These are phyloP conservation scores for Clarias batrachus DNA, from an alignment of 2,113 vertebrate species.

Conservation along the genomic window DNA sequence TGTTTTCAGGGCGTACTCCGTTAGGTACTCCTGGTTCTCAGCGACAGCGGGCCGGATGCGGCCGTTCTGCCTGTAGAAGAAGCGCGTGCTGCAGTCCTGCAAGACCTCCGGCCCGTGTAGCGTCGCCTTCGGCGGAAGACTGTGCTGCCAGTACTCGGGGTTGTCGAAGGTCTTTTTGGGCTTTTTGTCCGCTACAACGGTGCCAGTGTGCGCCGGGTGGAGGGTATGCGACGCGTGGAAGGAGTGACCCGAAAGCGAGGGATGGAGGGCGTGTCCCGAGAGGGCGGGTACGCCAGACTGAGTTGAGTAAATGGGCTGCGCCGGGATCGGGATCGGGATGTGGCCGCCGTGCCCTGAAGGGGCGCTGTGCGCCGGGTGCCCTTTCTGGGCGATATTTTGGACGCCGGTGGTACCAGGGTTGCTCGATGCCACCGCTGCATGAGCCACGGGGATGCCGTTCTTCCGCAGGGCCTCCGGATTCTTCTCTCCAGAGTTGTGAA, in stretches of 20 bases:
- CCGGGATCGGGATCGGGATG: slow-evolving; percentile 58
- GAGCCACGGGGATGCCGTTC: slow-evolving; percentile 68
- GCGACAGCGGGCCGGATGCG: slow-evolving; percentile 93
- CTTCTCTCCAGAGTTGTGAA: slow-evolving; percentile 81
- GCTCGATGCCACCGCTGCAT: slow-evolving; percentile 59
- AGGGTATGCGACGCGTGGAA: slow-evolving; percentile 59
- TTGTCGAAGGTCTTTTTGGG: slow-evolving; percentile 97
- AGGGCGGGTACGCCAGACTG: slow-evolving; percentile 65
- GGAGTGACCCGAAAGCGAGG: slow-evolving; percentile 66
- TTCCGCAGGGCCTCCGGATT: slow-evolving; percentile 77
- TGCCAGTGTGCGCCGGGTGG: slow-evolving; percentile 71
- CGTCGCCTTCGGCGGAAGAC: slow-evolving; percentile 89
- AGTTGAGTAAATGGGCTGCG: slow-evolving; percentile 60
- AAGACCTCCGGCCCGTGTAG: slow-evolving; percentile 95
- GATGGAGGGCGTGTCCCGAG: slow-evolving; percentile 71
- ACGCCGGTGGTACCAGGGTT: slow-evolving; percentile 15
- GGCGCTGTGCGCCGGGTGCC: slow-evolving; percentile 53
- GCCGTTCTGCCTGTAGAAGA: slow-evolving; percentile 98
- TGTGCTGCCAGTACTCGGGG: slow-evolving; percentile 99
- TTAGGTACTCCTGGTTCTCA: slow-evolving; percentile 97
- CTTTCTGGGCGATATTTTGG: slow-evolving; percentile 49
- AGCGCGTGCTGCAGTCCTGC: slow-evolving; percentile 98
- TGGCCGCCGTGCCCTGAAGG: slow-evolving; percentile 61
- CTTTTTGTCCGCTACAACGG: slow-evolving; percentile 82
- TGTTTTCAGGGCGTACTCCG: slow-evolving; percentile 94